These are phyloP conservation scores for Cheilosia soror DNA, from an alignment of 2,888 invertebrate species.

Conservation along the genomic window DNA sequence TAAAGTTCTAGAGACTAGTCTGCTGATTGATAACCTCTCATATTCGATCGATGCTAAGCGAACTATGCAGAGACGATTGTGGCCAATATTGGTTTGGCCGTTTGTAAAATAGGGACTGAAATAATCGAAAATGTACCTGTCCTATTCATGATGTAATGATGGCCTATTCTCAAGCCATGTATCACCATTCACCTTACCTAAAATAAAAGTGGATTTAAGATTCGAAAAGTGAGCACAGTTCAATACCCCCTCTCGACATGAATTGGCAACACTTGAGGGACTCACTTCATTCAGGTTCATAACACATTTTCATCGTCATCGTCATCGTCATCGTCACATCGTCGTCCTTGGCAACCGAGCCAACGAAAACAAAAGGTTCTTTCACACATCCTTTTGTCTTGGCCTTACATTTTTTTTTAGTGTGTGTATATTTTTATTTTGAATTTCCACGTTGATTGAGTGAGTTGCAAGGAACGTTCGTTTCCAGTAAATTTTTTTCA, in stretches of 20 bases:
- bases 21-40: no score
- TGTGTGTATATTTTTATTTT: slow-evolving; percentile 26
- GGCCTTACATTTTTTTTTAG: slow-evolving; percentile 15
- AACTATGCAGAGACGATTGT: no score
- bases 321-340: slow-evolving; percentile 23
- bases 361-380: slow-evolving; percentile 59
- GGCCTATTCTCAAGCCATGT: no score
- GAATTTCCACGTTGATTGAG: slow-evolving; percentile 65
- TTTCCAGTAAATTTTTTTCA: slow-evolving; percentile 20
- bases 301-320: slow-evolving; percentile 10
- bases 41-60: no score
- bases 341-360: slow-evolving; percentile 64
- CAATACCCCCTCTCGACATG: not conserved
- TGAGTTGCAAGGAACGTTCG: slow-evolving; percentile 41
- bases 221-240: not conserved
- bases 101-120: no score
- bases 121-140: no score
- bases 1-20: no score
- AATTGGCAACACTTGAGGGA: slow-evolving; percentile 34
- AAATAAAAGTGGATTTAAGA: no score
- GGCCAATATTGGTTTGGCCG: no score
- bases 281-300: slow-evolving; percentile 6
- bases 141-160: no score
- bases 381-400: slow-evolving; percentile 51
- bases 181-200: no score